These are phyloP conservation scores for Tubulanus polymorphus DNA, from an alignment of 2,888 invertebrate genomes.

Conservation along the genomic window DNA sequence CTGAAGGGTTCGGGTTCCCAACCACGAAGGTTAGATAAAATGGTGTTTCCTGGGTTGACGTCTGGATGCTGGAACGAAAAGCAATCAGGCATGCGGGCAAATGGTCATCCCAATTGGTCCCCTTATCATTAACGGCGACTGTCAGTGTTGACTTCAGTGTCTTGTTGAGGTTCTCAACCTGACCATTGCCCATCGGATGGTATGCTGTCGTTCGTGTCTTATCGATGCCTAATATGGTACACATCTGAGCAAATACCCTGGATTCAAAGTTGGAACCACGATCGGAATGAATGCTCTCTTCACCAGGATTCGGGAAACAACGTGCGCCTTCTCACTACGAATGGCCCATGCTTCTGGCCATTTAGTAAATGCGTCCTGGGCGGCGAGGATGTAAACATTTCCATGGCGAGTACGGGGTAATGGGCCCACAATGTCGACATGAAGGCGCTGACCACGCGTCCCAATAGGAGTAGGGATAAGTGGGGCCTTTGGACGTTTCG, in stretches of 20 bases:
- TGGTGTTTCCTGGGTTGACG: not conserved
- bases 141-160: not conserved
- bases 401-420: not conserved
- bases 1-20: not conserved
- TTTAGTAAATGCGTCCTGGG: not conserved
- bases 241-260: not conserved
- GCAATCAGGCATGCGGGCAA: not conserved
- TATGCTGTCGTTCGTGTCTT: not conserved
- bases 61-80: not conserved
- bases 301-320: not conserved
- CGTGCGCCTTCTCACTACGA: not conserved
- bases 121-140: not conserved
- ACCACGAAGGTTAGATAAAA: not conserved
- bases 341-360: not conserved
- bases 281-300: not conserved
- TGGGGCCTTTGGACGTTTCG: not conserved
- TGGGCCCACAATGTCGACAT: not conserved
- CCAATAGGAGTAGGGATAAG: not conserved
- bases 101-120: not conserved
- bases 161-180: not conserved
- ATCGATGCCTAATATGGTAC: not conserved
- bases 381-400: not conserved
- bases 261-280: not conserved
- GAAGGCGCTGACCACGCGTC: not conserved
- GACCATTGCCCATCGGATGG: not conserved